Evolutionary conservation across 2,888 invertebrate species (phyloP), one percentile per base, ranked within the genome.

Genomic region (Dioctria linearis): DNA sequence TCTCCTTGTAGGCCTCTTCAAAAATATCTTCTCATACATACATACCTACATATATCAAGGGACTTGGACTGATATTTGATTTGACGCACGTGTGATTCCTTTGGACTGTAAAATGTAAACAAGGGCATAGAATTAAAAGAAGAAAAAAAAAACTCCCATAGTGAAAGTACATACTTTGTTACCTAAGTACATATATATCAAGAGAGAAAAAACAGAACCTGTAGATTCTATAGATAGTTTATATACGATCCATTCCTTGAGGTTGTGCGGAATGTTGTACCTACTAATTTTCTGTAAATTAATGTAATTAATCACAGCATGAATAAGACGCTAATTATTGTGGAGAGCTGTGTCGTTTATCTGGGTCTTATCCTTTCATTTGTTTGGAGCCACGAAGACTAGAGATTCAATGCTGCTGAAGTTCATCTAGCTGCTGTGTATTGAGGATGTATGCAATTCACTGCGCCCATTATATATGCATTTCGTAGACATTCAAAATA

Each of bases 281-380:
- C 25, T 51, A 37, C 69, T 69, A 69, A 69, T 69, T 69, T 69
- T 69, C 51, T 69, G 69, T 49, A 69, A 69, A 69, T 69, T 69
- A 69, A 69, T 37, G 51, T 69, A 39, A 69, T 69, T 69, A 69
- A 69, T 69, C 69, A 69, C 69, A 69, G 51, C 69, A 69, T 51
- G 69, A 69, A 69, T 69, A 49, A 69, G 69, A 51, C 69, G 40
- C 51, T 69, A 69, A 69, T 69, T 69, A 39, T 51, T 25, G 69
- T 51, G 69, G 37, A 69, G 67, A 43, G 43, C 43, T 46, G 46
- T 13, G 43, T 42, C 67, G 25, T 25, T 67, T 46, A 8, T 4
- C 42, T 8, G 67, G 46, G 43, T 3, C 69, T 25, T 43, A 25
- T 25, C 61, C 25, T 61, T 61, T 61, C 25, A 13, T 51, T 69